Base-by-base conservation (phyloP, 2,797 vertebrate species). In the Rhinophrynus dorsalis region DNA sequence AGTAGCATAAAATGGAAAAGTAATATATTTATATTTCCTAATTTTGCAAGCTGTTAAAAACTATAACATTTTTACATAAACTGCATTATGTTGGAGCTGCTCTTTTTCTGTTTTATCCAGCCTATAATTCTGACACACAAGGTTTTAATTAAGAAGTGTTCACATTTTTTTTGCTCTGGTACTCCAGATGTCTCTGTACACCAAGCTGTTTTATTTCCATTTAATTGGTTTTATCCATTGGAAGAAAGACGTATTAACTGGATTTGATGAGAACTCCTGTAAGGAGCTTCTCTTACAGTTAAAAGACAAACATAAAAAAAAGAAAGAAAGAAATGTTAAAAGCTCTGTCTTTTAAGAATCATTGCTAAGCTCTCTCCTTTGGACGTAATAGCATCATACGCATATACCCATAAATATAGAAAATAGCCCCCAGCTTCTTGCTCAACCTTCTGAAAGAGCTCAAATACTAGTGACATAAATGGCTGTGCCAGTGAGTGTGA, bases 91-190 rank as follows among this genome's bases (percentile, higher is more conserved):
- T 17, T 42, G 27, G 42, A 57, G 17, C 48, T 45, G 44, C 26
- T 18, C 20, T 18, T 57, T 33, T 54, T 33, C 37, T 71, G 37
- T 57, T 37, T 38, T 37, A 12, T 40, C 27, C 4, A 47, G 29
- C 17, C 58, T 51, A 26, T 58, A 48, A 50, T 50, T 64, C 47
- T 24, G 15, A 24, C 60, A 33, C 11, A 17, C 24, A 7, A 44
- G 18, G 44, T 64, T 65, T 72, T 65, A 72, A 72, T 72, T 64
- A 72, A 64, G 60, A 58, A 58, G 35, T 42, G 52, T 40, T 64
- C 45, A 40, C 30, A 57, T 64, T 52, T 57, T 64, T 56, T 57
- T 64, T 56, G 20, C 54, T 65, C 32, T 2, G 1, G 57, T 40
- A 32, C 42, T 29, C 51, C 60, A 65, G 68, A 72, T 72, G 60